Evolutionary conservation across 2,113 vertebrate species (phyloP).

Genomic region (Laterallus jamaicensis): DNA sequence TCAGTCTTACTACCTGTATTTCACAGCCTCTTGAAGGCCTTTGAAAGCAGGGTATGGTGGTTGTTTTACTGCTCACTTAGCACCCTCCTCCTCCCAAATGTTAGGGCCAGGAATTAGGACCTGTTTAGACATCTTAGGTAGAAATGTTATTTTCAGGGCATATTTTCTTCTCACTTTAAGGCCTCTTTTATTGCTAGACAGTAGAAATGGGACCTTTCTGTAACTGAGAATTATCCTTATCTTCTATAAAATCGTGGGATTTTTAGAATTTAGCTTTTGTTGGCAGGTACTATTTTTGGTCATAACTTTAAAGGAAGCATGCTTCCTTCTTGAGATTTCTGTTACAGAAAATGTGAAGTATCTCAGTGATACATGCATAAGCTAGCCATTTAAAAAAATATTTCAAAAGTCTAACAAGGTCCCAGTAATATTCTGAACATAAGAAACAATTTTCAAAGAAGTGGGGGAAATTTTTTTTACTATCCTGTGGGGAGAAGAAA

Average conservation of each 20-base stretch:
- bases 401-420: neutral
- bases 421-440: neutral
- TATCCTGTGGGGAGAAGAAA: neutral
- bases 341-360: neutral
- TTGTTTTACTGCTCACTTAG: neutral
- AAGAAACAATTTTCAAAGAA: neutral
- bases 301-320: neutral
- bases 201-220: neutral
- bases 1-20: neutral
- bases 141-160: neutral
- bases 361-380: neutral
- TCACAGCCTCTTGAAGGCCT: conserved; percentile 22
- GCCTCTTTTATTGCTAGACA: neutral
- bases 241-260: neutral
- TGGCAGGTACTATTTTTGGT: neutral
- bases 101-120: neutral
- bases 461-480: neutral
- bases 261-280: neutral
- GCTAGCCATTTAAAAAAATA: neutral
- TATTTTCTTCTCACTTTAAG: neutral
- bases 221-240: neutral
- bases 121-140: conserved; percentile 11
- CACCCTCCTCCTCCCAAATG: neutral
- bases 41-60: neutral
- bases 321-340: neutral